Base-by-base conservation (phyloP, 2,113 vertebrate species). In the Lophura nycthemera region DNA sequence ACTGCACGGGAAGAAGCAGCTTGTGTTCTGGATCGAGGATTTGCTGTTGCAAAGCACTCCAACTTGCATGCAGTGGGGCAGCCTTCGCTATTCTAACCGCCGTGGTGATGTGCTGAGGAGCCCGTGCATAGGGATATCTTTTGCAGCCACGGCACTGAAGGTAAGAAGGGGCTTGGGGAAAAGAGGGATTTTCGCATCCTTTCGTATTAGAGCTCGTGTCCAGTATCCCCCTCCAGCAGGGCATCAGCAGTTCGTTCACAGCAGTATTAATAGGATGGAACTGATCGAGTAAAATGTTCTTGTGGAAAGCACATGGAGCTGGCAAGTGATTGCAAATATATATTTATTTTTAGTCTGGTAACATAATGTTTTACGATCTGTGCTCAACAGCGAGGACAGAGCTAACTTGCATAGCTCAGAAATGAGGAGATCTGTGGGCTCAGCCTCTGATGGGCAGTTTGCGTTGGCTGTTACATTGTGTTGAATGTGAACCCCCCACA, bases 91-190 rank as follows among this genome's bases (percentile, higher is more conserved):
- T 77, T 96, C 71, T 10, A 14, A 74, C 61, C 81, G 96, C 96
- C 90, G 66, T 12, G 88, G 32, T n/a, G 90, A 50, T 89, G 82
- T 60, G 90, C 96, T 92, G 95, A 94, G 92, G 80, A 97, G 87
- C 86, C 54, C 78, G 1, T 36, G 56, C 47, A 85, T 93, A 86
- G 17, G 74, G 74, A 20, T 91, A 48, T 64, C 94, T 50, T 56
- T 72, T 67, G 75, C 90, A 36, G 86, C 71, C 89, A 83, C 92
- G 92, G 95, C 94, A 18, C 4, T 90, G 88, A 92, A 97, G 97
- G 97, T 97, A 97, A 97, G 97, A 47, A 66, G 18, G 72, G 47
- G 42, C 50, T 83, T 14, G 75, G 69, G 90, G 64, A 30, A 40
- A 52, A 43, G 8, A n/a, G 56, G 52, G 52, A 3, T 29, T 48